These are phyloP conservation scores for Ectobius pallidus DNA, from an alignment of 2,888 invertebrate genomes.

Conservation along the genomic window DNA sequence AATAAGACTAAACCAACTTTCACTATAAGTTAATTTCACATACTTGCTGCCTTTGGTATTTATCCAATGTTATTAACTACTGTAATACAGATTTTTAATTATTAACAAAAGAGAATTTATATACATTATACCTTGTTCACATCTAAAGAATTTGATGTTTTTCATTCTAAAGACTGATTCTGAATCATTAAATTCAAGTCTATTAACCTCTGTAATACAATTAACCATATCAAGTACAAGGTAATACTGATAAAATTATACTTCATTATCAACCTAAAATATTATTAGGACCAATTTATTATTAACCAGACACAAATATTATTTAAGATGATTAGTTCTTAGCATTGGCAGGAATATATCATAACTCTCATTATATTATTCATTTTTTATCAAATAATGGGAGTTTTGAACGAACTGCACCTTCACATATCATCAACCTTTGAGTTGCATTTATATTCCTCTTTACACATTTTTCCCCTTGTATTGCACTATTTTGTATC, in stretches of 20 bases:
- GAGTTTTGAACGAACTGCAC: constrained; percentile 84
- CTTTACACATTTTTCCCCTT: constrained; percentile 21
- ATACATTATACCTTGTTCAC: too few species aligned
- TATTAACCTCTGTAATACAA: neutral
- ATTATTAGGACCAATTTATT: constrained; percentile 12
- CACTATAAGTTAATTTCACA: too few species aligned
- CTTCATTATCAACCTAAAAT: neutral
- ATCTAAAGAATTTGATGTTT: too few species aligned
- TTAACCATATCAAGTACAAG: neutral
- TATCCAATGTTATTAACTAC: too few species aligned
- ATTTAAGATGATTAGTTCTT: neutral
- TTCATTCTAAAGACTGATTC: too few species aligned
- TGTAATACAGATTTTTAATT: too few species aligned
- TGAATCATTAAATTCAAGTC: too few species aligned
- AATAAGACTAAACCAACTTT: too few species aligned
- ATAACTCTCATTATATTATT: neutral
- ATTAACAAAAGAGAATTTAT: too few species aligned
- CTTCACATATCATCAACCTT: constrained; percentile 80
- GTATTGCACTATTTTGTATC: neutral
- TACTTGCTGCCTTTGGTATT: too few species aligned
- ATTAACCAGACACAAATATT: neutral
- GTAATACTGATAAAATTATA: constrained; percentile 7
- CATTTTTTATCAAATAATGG: constrained; percentile 81
- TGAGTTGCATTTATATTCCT: constrained; percentile 57
- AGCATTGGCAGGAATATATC: neutral